Evolutionary conservation across 2,113 vertebrate genomes (phyloP).

Genomic region (Chitala chitala): DNA sequence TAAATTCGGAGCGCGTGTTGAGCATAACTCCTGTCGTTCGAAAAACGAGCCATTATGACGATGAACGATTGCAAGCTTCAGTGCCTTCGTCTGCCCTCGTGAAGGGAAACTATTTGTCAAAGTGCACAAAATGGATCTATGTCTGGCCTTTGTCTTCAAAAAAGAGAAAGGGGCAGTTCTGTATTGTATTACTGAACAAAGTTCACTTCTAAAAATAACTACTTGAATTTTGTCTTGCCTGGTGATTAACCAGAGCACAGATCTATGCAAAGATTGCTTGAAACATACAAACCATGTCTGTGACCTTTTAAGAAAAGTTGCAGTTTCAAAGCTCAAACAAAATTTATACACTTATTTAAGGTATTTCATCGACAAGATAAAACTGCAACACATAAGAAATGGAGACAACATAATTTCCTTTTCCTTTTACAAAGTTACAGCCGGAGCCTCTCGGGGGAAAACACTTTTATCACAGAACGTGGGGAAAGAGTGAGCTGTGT

Average conservation of each 20-base stretch:
- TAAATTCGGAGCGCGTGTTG: not conserved
- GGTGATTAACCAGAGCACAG: not conserved
- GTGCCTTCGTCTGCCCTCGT: conserved; percentile 8
- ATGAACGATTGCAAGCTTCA: conserved; percentile 1
- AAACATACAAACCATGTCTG: not conserved
- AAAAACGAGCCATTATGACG: conserved; percentile 8
- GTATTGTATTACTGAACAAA: too few relatives aligned
- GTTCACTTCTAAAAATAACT: too few relatives aligned
- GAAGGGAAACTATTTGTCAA: not conserved
- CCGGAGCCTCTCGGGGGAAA: not conserved
- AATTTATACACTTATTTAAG: too few relatives aligned
- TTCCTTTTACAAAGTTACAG: not conserved
- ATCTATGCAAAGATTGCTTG: not conserved
- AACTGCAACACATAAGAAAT: not conserved
- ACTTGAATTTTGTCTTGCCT: too few relatives aligned
- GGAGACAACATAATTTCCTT: not conserved
- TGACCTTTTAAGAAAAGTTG: not conserved
- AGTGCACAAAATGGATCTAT: not conserved
- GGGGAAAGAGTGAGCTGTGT: too few relatives aligned
- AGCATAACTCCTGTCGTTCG: not conserved
- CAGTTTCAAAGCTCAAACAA: not conserved
- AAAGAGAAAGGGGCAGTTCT: not conserved
- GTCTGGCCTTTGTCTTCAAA: not conserved
- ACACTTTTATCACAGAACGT: not conserved
- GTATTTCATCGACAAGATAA: too few relatives aligned